These are phyloP conservation scores for Cerastis rubricosa DNA, from an alignment of 2,888 invertebrate genomes.

Conservation along the genomic window DNA sequence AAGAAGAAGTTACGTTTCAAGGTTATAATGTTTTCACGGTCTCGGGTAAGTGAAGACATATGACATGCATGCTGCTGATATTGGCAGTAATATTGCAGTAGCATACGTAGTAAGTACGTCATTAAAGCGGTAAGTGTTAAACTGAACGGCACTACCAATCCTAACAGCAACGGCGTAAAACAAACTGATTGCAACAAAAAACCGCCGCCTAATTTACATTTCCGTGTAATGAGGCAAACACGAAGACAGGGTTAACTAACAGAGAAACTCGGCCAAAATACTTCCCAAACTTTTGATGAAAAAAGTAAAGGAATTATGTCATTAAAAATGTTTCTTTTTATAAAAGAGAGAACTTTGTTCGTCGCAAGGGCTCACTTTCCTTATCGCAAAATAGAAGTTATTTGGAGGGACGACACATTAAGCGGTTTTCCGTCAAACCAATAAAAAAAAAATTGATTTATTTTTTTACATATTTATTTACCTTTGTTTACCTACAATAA, in stretches of 20 bases:
- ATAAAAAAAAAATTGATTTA: too few relatives aligned
- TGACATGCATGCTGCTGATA: neutral
- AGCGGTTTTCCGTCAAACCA: neutral
- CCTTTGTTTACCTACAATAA: too few relatives aligned
- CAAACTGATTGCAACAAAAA: slow-evolving; percentile 27
- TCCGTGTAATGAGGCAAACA: slow-evolving; percentile 47
- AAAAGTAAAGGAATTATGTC: neutral
- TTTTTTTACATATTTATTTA: too few relatives aligned
- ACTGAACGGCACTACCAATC: neutral
- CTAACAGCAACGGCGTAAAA: neutral
- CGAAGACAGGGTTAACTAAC: slow-evolving; percentile 32
- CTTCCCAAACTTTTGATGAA: slow-evolving; percentile 11
- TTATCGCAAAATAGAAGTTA: neutral
- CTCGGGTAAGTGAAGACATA: neutral
- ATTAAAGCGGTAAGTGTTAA: neutral
- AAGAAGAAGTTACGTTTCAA: too few relatives aligned
- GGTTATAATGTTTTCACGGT: too few relatives aligned
- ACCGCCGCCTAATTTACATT: slow-evolving; percentile 43
- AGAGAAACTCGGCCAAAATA: slow-evolving; percentile 11
- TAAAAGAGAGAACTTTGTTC: too few relatives aligned
- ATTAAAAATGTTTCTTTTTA: slow-evolving; percentile 4
- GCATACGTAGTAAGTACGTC: too few relatives aligned
- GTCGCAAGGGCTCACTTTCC: neutral
- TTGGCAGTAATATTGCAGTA: too few relatives aligned
- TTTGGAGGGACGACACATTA: neutral